A percentile compares a stretch with the other conserved stretches of the same genome.
phyloP scores from a whole-genome alignment of 2,888 invertebrate species.

The Morpho achilles region DNA sequence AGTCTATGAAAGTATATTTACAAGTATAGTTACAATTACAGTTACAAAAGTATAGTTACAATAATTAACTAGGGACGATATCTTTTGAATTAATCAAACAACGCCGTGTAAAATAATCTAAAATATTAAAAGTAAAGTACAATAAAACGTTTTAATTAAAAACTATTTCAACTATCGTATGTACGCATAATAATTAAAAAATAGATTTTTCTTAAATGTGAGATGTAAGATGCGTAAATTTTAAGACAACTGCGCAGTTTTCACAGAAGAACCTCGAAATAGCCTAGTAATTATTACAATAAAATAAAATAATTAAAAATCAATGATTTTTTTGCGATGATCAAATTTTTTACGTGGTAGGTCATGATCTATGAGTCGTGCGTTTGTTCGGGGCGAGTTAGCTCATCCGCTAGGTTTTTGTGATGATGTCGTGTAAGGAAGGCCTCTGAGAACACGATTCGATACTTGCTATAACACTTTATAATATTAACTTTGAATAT shows the following conservation, averaged over 20 bases:
- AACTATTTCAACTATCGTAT: too few species aligned
- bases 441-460: conserved; percentile 66
- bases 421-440: conserved; percentile 59
- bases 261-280: conserved; percentile 1
- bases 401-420: conserved; percentile 76
- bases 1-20: too few species aligned
- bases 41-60: too few species aligned
- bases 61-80: too few species aligned
- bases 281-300: conserved; percentile 19
- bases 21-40: too few species aligned
- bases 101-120: too few species aligned
- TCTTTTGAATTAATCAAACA: too few species aligned
- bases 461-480: conserved; percentile 59
- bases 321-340: conserved; percentile 59
- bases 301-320: conserved; percentile 22
- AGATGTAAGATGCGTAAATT: too few species aligned
- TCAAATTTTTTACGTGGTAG: conserved; percentile 69
- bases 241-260: conserved; percentile 17
- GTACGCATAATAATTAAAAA: too few species aligned
- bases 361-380: conserved; percentile 68
- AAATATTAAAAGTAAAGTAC: too few species aligned
- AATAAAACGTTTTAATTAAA: too few species aligned
- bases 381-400: conserved; percentile 69
- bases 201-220: too few species aligned
- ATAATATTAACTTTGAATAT: conserved; percentile 28